Base-by-base conservation (phyloP, 2,888 invertebrate species). In the Fabriciana adippe region DNA sequence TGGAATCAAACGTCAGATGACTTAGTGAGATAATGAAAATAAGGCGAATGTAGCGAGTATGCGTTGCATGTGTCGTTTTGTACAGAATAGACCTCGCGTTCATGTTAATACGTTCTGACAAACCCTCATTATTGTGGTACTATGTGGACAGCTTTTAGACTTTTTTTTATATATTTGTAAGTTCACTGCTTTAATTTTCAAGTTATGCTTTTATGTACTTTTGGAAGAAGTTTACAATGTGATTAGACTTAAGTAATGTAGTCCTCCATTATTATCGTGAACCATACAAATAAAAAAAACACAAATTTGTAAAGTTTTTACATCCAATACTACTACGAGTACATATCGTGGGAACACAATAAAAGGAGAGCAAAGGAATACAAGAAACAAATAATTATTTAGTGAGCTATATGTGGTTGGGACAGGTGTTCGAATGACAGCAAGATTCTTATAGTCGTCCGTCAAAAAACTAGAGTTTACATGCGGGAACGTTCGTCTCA, bases 391-490 rank as follows among this genome's bases (percentile, higher is more conserved):
- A 75, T 73, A 73, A 73, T 74, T 66, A 69, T 72, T 73, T 75
- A 70, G 76, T 76, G 74, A 79, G 76, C 69, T 66, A 64, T 69
- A 67, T 68, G 69, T 51, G 61, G 63, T 57, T 60, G 55, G 75
- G 77, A 76, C 88, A 89, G 88, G 85, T 88, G 89, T 78, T 68
- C 76, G 79, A 80, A 81, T 81, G 79, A 78, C 81, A 81, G 75
- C 83, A 72, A 79, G 84, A 88, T 88, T 86, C 85, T 78, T 77
- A 72, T 73, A 78, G 79, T 74, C 72, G 78, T 81, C 71, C 78
- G 74, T 85, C 83, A 85, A 90, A 90, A 89, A 90, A 89, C 84
- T 83, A 79, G 78, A 79, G 82, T 81, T 84, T 85, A 82, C 76
- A 82, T 79, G 80, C 73, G 76, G 79, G 81, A 84, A 80, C 80